Conservation (phyloP, 2,113 vertebrate species). For the Melanostigma gelatinosum region DNA sequence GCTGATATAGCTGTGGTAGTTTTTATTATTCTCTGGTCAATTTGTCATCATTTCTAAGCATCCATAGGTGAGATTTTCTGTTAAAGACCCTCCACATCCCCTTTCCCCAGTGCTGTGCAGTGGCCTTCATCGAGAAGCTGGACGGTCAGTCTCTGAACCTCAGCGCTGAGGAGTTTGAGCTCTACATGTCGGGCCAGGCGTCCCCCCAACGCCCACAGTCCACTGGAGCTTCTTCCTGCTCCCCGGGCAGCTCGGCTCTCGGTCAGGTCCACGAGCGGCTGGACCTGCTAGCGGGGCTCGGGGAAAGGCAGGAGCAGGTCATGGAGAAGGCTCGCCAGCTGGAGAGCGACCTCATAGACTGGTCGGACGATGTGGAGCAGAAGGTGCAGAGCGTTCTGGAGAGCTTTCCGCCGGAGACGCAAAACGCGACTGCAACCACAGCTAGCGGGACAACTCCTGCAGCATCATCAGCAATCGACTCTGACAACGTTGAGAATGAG, state of each 20-base stretch:
- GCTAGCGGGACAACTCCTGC: background rate
- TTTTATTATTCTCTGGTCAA: background rate
- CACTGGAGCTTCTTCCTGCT: slow-evolving; percentile 73
- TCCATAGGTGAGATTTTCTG: background rate
- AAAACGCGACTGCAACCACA: slow-evolving; percentile 44
- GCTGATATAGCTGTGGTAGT: background rate
- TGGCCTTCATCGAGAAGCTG: slow-evolving; percentile 98
- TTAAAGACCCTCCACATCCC: background rate
- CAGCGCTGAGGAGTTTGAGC: slow-evolving; percentile 93
- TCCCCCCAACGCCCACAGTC: slow-evolving; percentile 86
- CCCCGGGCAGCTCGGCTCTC: slow-evolving; percentile 80
- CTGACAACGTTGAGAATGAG: slow-evolving; percentile 94
- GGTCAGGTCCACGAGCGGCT: slow-evolving; percentile 88
- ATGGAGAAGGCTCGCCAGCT: slow-evolving; percentile 87
- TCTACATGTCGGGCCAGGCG: slow-evolving; percentile 93
- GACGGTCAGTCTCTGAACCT: slow-evolving; percentile 95
- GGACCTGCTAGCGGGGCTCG: slow-evolving; percentile 89
- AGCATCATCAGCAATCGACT: slow-evolving; percentile 91
- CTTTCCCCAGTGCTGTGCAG: slow-evolving; percentile 91
- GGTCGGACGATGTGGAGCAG: slow-evolving; percentile 91
- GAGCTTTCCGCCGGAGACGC: slow-evolving; percentile 85
- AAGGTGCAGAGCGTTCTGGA: slow-evolving; percentile 91
- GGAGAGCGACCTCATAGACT: slow-evolving; percentile 96
- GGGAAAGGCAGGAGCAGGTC: slow-evolving; percentile 89
- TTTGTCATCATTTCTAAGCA: background rate